phyloP scores from a whole-genome alignment of 1,140 invertebrate species.

The Globodera rostochiensis region DNA sequence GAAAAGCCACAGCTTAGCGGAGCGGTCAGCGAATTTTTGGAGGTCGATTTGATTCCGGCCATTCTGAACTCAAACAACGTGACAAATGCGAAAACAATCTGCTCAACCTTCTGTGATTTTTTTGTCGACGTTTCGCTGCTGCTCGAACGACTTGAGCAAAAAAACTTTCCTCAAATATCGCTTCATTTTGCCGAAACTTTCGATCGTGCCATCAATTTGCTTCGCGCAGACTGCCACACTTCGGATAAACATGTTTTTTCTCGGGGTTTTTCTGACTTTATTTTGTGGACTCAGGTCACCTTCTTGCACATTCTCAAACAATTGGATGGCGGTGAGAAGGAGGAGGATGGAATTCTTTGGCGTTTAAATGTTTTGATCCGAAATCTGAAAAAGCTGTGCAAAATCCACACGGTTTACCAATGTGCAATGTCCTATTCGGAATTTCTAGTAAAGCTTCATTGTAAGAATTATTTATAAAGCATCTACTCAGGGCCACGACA shows the following conservation, averaged over 20 bases:
- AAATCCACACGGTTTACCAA: slow-evolving; percentile 27
- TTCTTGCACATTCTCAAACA: slow-evolving; percentile 30
- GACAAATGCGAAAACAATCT: slow-evolving; percentile 10
- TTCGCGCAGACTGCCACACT: slow-evolving; percentile 28
- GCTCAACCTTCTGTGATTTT: slow-evolving; percentile 18
- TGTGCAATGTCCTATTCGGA: slow-evolving; percentile 35
- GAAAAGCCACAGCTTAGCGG: slow-evolving; percentile 6
- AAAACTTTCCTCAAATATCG: slow-evolving; percentile 32
- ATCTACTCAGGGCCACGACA: slow-evolving; percentile 3
- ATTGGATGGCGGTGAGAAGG: not conserved
- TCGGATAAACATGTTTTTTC: slow-evolving; percentile 32
- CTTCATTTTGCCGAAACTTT: slow-evolving; percentile 36
- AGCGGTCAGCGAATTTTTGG: slow-evolving; percentile 30
- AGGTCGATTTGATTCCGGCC: slow-evolving; percentile 14
- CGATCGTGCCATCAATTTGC: slow-evolving; percentile 26
- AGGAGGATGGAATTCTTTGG: not conserved
- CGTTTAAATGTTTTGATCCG: slow-evolving; percentile 28
- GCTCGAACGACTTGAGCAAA: slow-evolving; percentile 35
- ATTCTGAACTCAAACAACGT: slow-evolving; percentile 1
- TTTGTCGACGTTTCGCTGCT: slow-evolving; percentile 23
- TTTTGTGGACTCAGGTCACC: not conserved
- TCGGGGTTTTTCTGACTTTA: not conserved
- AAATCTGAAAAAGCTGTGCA: slow-evolving; percentile 23
- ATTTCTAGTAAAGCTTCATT: slow-evolving; percentile 19
- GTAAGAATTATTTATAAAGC: not conserved